Evolutionary conservation across 2,888 invertebrate genomes (phyloP).

Genomic region (Drosophila atripex): DNA sequence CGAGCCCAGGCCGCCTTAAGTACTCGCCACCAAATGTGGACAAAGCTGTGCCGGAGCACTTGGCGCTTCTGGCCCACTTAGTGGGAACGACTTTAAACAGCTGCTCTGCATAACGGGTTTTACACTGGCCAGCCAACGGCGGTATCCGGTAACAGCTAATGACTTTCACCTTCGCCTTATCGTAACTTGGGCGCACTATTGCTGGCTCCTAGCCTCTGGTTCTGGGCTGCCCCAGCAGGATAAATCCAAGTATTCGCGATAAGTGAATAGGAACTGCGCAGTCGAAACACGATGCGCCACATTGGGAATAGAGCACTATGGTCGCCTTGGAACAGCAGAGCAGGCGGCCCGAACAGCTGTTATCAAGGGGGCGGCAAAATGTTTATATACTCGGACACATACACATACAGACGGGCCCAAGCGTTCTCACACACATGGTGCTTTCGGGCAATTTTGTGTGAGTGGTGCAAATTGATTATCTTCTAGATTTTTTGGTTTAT

Average conservation of each 20-base stretch:
- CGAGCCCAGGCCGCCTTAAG: neutral
- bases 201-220: neutral
- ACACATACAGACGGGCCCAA: slow-evolving; percentile 7
- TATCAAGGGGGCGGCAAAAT: slow-evolving; percentile 16
- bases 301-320: neutral
- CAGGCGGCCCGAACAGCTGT: slow-evolving; percentile 30
- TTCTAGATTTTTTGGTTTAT: no score
- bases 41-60: slow-evolving; percentile 6
- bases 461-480: no score
- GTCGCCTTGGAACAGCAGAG: slow-evolving; percentile 1
- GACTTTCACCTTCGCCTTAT: slow-evolving; percentile 75
- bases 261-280: slow-evolving; percentile 9
- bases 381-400: slow-evolving; percentile 32
- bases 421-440: slow-evolving; percentile 9
- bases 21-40: neutral
- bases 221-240: neutral
- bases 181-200: slow-evolving; percentile 7
- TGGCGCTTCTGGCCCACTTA: slow-evolving; percentile 18
- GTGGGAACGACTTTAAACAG: slow-evolving; percentile 25
- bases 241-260: slow-evolving; percentile 10
- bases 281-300: neutral
- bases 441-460: slow-evolving; percentile 3
- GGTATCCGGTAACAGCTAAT: slow-evolving; percentile 57
- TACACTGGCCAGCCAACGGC: slow-evolving; percentile 11
- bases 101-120: slow-evolving; percentile 41